Evolutionary conservation across 2,797 vertebrate species (phyloP).

Genomic region (Limosa lapponica): DNA sequence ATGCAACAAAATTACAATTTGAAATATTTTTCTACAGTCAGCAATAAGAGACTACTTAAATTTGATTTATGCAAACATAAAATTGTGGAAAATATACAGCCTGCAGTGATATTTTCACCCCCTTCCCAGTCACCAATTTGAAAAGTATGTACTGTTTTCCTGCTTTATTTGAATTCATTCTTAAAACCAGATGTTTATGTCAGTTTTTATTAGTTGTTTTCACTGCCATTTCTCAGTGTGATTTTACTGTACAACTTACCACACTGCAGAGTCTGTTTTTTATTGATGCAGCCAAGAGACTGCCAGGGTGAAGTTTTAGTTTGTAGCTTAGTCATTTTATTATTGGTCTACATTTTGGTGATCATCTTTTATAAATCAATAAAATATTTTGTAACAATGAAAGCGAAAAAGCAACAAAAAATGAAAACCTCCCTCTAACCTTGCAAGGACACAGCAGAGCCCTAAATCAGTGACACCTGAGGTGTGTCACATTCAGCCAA

Average conservation of each 20-base stretch:
- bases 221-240: neutral
- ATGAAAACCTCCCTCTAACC: neutral
- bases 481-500: neutral
- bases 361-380: neutral
- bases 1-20: neutral
- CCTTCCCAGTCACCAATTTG: neutral
- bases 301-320: neutral
- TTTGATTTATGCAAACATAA: slow-evolving; percentile 5
- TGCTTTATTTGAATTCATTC: neutral
- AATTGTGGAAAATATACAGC: neutral
- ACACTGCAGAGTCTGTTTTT: neutral
- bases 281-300: neutral
- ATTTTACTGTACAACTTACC: neutral
- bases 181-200: neutral
- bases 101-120: neutral
- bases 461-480: neutral
- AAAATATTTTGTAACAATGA: neutral
- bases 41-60: neutral
- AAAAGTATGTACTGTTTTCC: neutral
- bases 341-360: neutral
- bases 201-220: slow-evolving; percentile 6
- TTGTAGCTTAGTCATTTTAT: neutral
- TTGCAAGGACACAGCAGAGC: neutral
- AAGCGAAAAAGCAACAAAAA: neutral
- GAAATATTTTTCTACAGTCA: neutral